phyloP scores from a whole-genome alignment of 2,797 vertebrate genomes.

The Vespertilio murinus region DNA sequence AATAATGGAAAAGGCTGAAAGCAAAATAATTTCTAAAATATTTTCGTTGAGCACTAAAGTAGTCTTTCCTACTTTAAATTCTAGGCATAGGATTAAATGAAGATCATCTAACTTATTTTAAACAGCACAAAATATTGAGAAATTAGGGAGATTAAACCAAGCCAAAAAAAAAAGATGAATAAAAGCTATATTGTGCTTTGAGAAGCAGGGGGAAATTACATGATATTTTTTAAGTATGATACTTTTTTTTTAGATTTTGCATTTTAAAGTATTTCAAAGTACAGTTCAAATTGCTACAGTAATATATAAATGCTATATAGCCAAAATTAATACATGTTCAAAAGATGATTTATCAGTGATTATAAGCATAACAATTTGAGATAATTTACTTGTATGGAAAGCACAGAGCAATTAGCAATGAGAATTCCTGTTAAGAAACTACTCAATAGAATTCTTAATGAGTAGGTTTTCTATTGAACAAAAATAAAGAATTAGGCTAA shows the following conservation, averaged over 20 bases:
- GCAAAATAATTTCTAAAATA: not conserved
- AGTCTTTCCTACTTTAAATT: not conserved
- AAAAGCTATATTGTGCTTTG: not conserved
- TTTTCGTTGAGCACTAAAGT: not conserved
- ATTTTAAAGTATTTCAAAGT: constrained; percentile 36
- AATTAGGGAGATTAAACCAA: constrained; percentile 33
- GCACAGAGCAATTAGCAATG: constrained; percentile 13
- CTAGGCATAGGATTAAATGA: not conserved
- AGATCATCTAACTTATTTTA: not conserved
- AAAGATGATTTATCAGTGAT: not conserved
- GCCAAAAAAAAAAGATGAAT: not conserved
- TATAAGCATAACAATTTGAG: not conserved
- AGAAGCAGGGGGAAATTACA: not conserved
- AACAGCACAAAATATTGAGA: constrained; percentile 21
- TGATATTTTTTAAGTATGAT: not conserved
- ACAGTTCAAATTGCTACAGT: constrained; percentile 10
- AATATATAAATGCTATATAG: not conserved
- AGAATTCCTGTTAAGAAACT: constrained; percentile 4
- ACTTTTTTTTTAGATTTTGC: not conserved
- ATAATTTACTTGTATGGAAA: constrained; percentile 17
- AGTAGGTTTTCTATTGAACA: not conserved
- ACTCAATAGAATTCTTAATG: constrained; percentile 6
- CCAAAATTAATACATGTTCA: not conserved
- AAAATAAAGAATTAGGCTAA: constrained; percentile 39
- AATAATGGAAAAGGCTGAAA: constrained; percentile 58